Evolutionary conservation across 2,888 invertebrate genomes (phyloP).

Genomic region (Didymodactylos carnosus): DNA sequence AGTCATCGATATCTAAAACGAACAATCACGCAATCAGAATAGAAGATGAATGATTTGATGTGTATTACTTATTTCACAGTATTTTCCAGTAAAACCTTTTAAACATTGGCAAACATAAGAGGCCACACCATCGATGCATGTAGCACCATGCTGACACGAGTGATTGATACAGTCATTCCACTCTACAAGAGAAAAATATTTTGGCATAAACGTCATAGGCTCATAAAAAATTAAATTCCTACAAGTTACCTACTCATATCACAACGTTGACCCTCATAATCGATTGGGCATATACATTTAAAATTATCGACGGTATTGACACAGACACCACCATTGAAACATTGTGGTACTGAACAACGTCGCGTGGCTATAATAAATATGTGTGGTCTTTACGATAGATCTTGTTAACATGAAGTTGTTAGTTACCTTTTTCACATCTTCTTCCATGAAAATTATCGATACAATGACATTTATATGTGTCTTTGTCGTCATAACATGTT

Average conservation of each 20-base stretch:
- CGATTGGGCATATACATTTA: conserved; percentile 13
- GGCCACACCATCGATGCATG: not conserved
- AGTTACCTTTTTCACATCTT: conserved; percentile 2
- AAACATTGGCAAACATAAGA: conserved; percentile 3
- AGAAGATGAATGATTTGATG: not conserved
- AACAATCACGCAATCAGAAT: not conserved
- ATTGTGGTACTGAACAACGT: conserved; percentile 6
- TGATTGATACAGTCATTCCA: conserved; percentile 8
- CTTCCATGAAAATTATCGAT: not conserved
- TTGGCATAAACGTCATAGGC: not conserved
- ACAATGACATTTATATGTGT: not conserved
- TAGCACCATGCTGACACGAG: conserved; percentile 7
- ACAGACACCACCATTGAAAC: conserved; percentile 11
- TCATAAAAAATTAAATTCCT: not conserved
- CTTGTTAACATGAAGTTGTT: not conserved
- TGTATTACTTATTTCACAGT: conserved; percentile 9
- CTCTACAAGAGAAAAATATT: not conserved
- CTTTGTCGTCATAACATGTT: not conserved
- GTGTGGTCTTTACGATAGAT: no score
- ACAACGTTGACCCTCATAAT: conserved; percentile 9
- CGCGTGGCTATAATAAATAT: not conserved
- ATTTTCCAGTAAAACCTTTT: conserved; percentile 5
- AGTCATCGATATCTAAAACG: not conserved
- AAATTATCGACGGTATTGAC: conserved; percentile 6
- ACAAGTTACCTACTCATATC: not conserved